These are phyloP conservation scores for Lithodes maja DNA, from an alignment of 2,888 invertebrate genomes.

Conservation along the genomic window DNA sequence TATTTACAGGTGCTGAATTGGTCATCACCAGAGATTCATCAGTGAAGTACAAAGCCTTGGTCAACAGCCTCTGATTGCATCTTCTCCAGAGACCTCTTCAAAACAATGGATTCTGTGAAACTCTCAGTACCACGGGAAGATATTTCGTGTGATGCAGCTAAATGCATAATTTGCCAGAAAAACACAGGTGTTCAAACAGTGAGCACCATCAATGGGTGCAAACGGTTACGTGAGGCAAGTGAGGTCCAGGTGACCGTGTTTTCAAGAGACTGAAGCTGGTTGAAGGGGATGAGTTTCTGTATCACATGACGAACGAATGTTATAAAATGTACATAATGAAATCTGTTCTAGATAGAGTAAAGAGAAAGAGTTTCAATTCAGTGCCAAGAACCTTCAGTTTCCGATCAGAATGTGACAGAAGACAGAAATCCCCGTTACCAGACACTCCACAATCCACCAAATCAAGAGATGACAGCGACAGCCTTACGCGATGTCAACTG, in stretches of 20 bases:
- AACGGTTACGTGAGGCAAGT: conserved; percentile 15
- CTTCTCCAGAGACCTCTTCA: background rate
- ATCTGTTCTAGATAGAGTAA: conserved; percentile 1
- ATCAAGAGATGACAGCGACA: background rate
- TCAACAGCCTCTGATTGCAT: background rate
- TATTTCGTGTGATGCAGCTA: conserved; percentile 6
- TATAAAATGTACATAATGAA: conserved; percentile 26
- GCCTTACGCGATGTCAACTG: background rate
- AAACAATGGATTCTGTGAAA: conserved; percentile 15
- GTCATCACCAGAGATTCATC: too few species aligned
- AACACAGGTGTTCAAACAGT: conserved; percentile 1
- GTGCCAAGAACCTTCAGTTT: background rate
- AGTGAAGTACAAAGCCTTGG: background rate
- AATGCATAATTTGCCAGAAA: conserved; percentile 24
- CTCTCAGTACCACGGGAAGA: conserved; percentile 14
- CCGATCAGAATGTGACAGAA: too few species aligned
- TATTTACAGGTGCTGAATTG: too few species aligned
- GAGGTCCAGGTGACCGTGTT: background rate
- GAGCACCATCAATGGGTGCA: conserved; percentile 11
- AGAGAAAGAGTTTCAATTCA: background rate
- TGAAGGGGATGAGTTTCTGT: conserved; percentile 12
- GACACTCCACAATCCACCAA: background rate
- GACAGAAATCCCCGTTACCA: background rate
- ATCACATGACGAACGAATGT: conserved; percentile 23
- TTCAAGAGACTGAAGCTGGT: conserved; percentile 16